Base-by-base conservation (phyloP, 1,140 invertebrate species). In the Lepidostoma basale region DNA sequence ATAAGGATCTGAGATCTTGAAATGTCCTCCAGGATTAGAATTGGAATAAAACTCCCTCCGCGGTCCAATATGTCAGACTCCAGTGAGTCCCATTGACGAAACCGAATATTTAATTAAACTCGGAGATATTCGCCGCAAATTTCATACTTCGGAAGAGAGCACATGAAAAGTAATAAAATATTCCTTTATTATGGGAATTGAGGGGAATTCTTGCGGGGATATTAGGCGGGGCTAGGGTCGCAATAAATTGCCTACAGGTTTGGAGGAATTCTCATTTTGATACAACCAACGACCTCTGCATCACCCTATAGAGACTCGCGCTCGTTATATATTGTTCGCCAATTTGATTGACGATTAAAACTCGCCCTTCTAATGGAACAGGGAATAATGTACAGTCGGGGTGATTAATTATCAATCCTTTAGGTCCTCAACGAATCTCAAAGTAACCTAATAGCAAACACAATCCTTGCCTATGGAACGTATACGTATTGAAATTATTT, bases 161-260 rank as follows among this genome's bases (percentile, higher is more conserved):
- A 25, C 23, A 56, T 56, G 22, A 33, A 56, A 56, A 39, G 30
- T 22, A 39, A 49, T 56, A 36, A 56, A 56, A 56, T 56, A 36
- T 56, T 56, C 18, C 30, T 33, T 30, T 20, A 36, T 39, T 56
- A 39, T 20, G 16, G 52, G n/a, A 18, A 56, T 56, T 33, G 52
- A 36, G 44, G 44, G 20, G 44, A 47, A 47, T 23, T 26, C 45
- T 25, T n/a, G 52, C 26, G 30, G 6, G 12, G 28, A 22, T 18
- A 56, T 56, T 18, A 33, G 49, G 33, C 28, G 33, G 16, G 28
- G 28, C 28, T 33, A 20, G 18, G 28, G 52, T n/a, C 8, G 52
- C 14, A 2, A 28, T 56, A 56, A 36, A 56, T 56, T 56, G 18
- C 14, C 9, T 16, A 56, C 28, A 56, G 52, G 30, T 36, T 14